Evolutionary conservation across 2,113 vertebrate species (phyloP), one percentile per base, ranked within the genome.

Genomic region (Panthera leo): DNA sequence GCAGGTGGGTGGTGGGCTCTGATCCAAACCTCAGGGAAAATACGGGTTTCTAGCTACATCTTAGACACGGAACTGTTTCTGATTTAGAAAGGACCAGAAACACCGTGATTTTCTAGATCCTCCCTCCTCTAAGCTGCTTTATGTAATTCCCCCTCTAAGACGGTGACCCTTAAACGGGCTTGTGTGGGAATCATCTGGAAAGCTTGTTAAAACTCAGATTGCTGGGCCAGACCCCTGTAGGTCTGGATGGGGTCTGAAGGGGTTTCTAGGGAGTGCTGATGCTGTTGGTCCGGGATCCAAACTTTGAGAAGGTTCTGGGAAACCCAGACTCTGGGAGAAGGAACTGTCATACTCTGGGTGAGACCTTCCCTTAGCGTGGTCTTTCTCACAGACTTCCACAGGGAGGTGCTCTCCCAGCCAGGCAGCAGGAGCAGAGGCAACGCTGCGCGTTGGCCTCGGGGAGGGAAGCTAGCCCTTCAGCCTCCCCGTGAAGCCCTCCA

Each of bases 361-460:
- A 79, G 45, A 39, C 53, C 11, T 39, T 18, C 36, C 78, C 55
- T 53, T 19, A 19, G 36, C 0, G 0, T 11, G 36, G 21, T 18
- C 25, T 91, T 63, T 36, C 71, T 93, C 58, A 5, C 8, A 39
- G 82, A 13, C 67, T 45, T 87, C 16, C 31, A 1, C 63, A 16
- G 42, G 1, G 23, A 45, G 34, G 19, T 1, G 16, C 34, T 65
- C 27, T 4, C 39, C 31, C 19, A 34, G 1, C 65, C 70, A 6
- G 16, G 13, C 29, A 48, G 73, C 15, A 29, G 63, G 61, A 48
- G 8, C 65, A 58, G 10, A 39, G 0, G 14, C 12, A 10, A 13
- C 88, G 76, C 27, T 0, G 0, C 27, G 21, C 7, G 0, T 27
- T 3, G 42, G 13, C 63, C 78, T 75, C 39, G n/a, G 79, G 3